Evolutionary conservation across 1,140 invertebrate species (phyloP), one percentile per base, ranked within the genome.

Genomic region (Phenacoccus solenopsis): DNA sequence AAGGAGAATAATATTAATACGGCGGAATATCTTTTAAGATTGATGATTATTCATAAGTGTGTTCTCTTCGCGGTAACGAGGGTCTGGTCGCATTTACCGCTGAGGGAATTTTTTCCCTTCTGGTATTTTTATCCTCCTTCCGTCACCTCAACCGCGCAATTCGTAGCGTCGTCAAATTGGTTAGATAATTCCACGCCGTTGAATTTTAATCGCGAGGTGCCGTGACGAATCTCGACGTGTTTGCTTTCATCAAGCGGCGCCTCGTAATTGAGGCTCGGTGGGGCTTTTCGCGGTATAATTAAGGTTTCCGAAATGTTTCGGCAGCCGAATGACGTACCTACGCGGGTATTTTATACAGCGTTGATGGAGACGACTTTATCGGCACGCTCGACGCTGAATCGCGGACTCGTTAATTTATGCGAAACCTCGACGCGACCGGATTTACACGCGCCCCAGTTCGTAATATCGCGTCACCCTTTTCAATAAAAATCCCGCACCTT

Each of bases 1-100:
- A 49, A 49, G 38, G 38, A 49, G n/a, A n/a, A 49, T 49, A 49
- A 49, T 49, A 49, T 49, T 49, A 49, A 49, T 49, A 49, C 38
- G 12, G 12, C 12, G 20, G 38, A 49, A 49, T 49, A 49, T 49
- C 38, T 49, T 49, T 49, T 49, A 49, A 49, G 38, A 49, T 49
- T 49, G 38, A 49, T 49, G 38, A 49, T 49, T 49, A 49, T 49
- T 49, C 38, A 49, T 49, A 49, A 49, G 38, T 49, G 20, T 49
- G 38, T 49, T 49, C 38, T 49, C 38, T 49, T 49, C 38, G 38
- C 38, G 20, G 38, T n/a, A 49, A 49, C 38, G 38, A 49, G 38
- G 13, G 30, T 5, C 5, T 32, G 5, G 38, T 49, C 38, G 38
- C n/a, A n/a, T n/a, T n/a, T n/a, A n/a, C n/a, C n/a, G n/a, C n/a